These are phyloP conservation scores for Lasiurus borealis DNA, from an alignment of 2,113 vertebrate genomes.

Conservation along the genomic window DNA sequence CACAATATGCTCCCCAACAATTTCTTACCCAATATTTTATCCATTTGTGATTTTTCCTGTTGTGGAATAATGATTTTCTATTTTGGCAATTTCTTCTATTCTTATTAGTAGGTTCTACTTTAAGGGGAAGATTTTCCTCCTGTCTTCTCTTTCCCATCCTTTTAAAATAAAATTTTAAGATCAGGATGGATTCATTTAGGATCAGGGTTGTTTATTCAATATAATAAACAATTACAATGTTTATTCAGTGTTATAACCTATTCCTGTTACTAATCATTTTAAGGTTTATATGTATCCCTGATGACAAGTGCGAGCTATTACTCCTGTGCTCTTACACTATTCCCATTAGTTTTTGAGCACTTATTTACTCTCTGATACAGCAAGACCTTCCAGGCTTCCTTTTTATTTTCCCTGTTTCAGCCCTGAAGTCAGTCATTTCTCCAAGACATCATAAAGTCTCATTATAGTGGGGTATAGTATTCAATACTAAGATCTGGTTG, in stretches of 20 bases:
- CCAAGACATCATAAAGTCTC: background rate
- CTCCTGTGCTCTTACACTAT: too few relatives aligned
- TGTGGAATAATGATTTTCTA: background rate
- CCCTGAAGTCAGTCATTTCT: background rate
- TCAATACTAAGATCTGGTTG: background rate
- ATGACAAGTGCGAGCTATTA: background rate
- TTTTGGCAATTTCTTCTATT: background rate
- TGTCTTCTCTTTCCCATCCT: background rate
- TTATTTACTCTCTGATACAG: background rate
- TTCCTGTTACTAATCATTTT: background rate
- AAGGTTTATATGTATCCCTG: background rate
- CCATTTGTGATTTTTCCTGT: background rate
- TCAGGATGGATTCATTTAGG: background rate
- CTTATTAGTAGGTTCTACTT: background rate
- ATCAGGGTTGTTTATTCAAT: background rate
- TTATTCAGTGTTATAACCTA: background rate
- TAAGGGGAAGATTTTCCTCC: background rate
- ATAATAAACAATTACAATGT: background rate
- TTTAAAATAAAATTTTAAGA: slow-evolving; percentile 6
- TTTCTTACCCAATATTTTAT: background rate
- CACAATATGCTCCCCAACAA: background rate
- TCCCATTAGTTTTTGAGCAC: background rate
- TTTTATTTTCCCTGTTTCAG: background rate
- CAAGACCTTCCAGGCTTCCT: background rate
- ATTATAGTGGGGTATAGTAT: background rate